Conservation (phyloP, 1,140 invertebrate species). For the Helicoverpa armigera region DNA sequence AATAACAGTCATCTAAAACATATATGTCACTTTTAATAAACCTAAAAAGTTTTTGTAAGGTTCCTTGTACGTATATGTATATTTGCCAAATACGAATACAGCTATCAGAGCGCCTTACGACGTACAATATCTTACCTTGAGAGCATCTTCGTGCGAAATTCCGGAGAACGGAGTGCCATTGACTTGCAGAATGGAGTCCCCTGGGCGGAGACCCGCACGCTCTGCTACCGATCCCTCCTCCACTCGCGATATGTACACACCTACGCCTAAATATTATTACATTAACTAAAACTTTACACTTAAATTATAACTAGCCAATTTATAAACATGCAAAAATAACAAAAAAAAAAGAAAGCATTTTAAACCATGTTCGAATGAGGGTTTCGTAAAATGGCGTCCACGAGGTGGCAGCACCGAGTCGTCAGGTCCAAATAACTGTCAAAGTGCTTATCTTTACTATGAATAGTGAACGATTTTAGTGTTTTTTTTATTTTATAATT, state of each 20-base stretch:
- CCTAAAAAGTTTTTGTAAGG: too few species aligned
- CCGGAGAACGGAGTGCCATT: conserved; percentile 95
- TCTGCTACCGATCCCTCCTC: conserved; percentile 95
- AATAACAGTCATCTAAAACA: too few species aligned
- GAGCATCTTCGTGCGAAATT: conserved; percentile 95
- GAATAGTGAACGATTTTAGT: too few species aligned
- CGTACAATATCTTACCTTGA: conserved; percentile 89
- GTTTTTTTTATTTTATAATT: too few species aligned
- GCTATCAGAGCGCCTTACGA: neutral
- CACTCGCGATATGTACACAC: conserved; percentile 95
- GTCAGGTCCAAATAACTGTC: too few species aligned
- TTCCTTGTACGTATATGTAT: too few species aligned
- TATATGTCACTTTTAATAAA: too few species aligned
- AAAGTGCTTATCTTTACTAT: too few species aligned
- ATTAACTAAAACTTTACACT: conserved; percentile 55
- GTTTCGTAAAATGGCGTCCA: too few species aligned
- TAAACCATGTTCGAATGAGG: neutral
- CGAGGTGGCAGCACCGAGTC: too few species aligned
- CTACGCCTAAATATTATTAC: conserved; percentile 88
- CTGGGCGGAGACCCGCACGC: conserved; percentile 93
- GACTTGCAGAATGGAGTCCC: conserved; percentile 96
- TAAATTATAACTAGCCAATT: conserved; percentile 36
- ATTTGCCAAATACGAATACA: neutral
- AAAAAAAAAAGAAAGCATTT: conserved; percentile 15
- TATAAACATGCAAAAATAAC: conserved; percentile 18